Base-by-base conservation (phyloP, 2,113 vertebrate species). In the Campylomormyrus tamandua region DNA sequence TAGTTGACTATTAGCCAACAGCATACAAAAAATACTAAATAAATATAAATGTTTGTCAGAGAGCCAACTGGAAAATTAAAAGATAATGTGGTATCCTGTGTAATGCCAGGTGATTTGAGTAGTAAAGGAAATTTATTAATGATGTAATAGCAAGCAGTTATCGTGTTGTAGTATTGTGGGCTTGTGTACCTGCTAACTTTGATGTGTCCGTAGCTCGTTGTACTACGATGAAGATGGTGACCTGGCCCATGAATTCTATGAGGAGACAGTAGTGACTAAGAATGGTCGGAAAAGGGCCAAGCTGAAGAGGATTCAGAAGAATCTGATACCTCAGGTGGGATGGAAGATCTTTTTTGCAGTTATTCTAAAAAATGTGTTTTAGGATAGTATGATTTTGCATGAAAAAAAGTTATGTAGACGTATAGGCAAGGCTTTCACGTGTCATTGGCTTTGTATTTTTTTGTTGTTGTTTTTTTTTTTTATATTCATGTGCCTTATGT, bases 201-300 rank as follows among this genome's bases (percentile, higher is more conserved):
- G 31, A 7, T 90, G 21, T 46, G 46, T 90, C 13, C 84, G 56
- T 80, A 99, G 98, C 93, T 99, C 98, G 85, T 95, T 99, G 97
- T 99, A 96, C 93, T 98, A 97, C 66, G 98, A 99, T 90, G 98
- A 99, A 93, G 98, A 99, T 3, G 98, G 98, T 1, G 98, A 99
- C 92, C 96, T 99, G 90, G 98, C 98, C 90, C 98, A 99, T 15
- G 98, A 99, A 90, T 99, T 99, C 94, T 99, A 99, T 46, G 98
- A 99, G 93, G 98, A 99, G 94, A 98, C 97, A 66, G 96, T 99
- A 95, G 96, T 99, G 94, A 99, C 97, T 91, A 99, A 98, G 95
- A 99, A 99, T 1, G 98, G 98, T 24, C 96, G 97, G 86, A 99
- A 97, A 94, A 98, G 97, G 89, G 97, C 98, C 90, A 99, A 99